Base-by-base conservation (phyloP, 2,888 invertebrate genomes). In the Linyphia triangularis region DNA sequence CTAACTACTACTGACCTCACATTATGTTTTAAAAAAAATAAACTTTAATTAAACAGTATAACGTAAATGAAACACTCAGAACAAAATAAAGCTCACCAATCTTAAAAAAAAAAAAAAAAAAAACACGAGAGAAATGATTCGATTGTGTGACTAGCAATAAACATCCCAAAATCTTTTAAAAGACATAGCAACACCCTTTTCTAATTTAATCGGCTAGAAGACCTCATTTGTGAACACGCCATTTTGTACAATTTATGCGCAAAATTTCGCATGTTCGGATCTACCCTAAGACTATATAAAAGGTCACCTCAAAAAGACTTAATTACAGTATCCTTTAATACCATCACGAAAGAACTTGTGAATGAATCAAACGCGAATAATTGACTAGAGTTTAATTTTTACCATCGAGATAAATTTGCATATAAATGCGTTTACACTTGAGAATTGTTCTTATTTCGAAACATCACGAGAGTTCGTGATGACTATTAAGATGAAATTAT, bases 381-480 rank as follows among this genome's bases (percentile, higher is more conserved):
- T 7, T 13, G 2, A 7, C 13, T 16, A 10, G 9, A 16, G 16
- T 43, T 9, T 9, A 43, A 43, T 43, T 43, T 43, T 33, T 33
- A 33, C 9, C 43, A 33, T 43, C 13, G 43, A 3, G 16, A 16
- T 43, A 43, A 43, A 43, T 43, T 43, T 43, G 16, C 43, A 43
- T 43, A 43, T 43, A 43, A 43, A 43, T 43, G 43, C 43, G 16
- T 43, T 43, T 43, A 3, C 43, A 43, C 3, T 43, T 10, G 9
- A 9, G 43, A 43, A 43, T 19, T 22, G 40, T 67, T 28, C 30
- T 28, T 22, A 81, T 40, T 61, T n/a, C 7, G 26, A 81, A 37
- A 9, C 22, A 69, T 67, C 82, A 82, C 82, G 82, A 82, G 72
- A 16, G 43, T 72, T 82, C 72, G 81, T 69, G 81, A 69, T 81